These are phyloP conservation scores for Galendromus occidentalis DNA, from an alignment of 1,140 invertebrate genomes.

Conservation along the genomic window DNA sequence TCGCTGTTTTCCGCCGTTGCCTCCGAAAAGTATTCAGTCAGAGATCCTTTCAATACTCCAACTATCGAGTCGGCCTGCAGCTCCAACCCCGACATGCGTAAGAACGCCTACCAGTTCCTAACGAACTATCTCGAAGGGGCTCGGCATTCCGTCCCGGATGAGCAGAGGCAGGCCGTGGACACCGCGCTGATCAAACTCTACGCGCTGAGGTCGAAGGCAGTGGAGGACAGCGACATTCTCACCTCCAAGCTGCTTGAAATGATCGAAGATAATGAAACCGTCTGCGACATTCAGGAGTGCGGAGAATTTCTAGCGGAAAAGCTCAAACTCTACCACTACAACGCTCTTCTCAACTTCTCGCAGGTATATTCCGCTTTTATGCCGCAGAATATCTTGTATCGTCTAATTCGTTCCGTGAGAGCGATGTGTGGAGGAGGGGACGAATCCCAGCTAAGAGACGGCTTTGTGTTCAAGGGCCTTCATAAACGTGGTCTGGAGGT, in stretches of 20 bases:
- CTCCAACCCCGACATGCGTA: neutral
- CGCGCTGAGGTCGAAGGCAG: constrained; percentile 18
- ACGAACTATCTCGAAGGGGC: neutral
- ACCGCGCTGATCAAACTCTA: constrained; percentile 31
- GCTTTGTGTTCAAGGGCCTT: neutral
- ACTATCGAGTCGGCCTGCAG: neutral
- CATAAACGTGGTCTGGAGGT: constrained; percentile 23
- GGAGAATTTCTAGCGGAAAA: constrained; percentile 21
- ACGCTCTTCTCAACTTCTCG: neutral
- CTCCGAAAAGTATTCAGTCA: constrained; percentile 27
- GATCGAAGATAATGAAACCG: constrained; percentile 23
- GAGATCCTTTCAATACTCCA: constrained; percentile 15
- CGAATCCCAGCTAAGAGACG: no score
- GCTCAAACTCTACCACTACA: neutral
- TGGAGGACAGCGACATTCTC: neutral
- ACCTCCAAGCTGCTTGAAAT: neutral
- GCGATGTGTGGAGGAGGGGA: no score
- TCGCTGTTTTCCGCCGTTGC: constrained; percentile 24
- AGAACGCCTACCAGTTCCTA: constrained; percentile 7
- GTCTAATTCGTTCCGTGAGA: no score
- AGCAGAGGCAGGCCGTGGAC: constrained; percentile 28
- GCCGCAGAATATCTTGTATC: neutral
- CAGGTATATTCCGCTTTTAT: constrained; percentile 24
- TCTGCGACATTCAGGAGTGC: constrained; percentile 29
- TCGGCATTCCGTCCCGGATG: neutral